These are phyloP conservation scores for Pluvialis apricaria DNA, from an alignment of 2,113 vertebrate genomes.

Conservation along the genomic window DNA sequence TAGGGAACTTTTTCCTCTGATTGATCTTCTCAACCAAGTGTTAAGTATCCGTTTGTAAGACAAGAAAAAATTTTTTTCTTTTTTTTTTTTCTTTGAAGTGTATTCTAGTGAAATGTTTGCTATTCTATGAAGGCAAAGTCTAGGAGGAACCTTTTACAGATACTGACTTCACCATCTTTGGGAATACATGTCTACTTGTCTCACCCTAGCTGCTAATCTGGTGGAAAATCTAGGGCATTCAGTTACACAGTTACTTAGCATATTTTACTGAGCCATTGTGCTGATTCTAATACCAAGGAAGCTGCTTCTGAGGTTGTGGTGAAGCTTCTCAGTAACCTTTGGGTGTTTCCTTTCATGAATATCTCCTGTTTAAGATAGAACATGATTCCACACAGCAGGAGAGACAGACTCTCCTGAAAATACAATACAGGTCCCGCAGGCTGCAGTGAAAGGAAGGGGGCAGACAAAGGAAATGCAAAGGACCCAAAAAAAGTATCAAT, in stretches of 20 bases:
- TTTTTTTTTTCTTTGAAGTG: neutral
- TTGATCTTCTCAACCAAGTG: neutral
- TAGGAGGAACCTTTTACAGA: neutral
- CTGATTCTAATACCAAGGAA: neutral
- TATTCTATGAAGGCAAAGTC: neutral
- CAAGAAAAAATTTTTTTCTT: neutral
- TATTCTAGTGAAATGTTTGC: neutral
- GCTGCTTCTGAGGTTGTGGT: neutral
- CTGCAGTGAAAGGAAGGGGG: neutral
- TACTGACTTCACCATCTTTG: neutral
- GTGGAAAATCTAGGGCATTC: constrained; percentile 48
- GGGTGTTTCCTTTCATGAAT: constrained; percentile 43
- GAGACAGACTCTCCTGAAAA: neutral
- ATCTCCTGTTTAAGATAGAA: neutral
- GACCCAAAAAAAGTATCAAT: fast-evolving
- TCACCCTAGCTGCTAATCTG: constrained; percentile 9
- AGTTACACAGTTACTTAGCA: constrained; percentile 25
- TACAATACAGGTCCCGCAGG: neutral
- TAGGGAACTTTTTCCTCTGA: neutral
- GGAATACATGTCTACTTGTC: neutral
- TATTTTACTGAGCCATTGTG: constrained; percentile 18
- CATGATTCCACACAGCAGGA: neutral
- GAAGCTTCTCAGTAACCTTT: constrained; percentile 30
- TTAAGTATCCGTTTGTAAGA: neutral
- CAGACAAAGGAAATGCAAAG: neutral